Base-by-base conservation (phyloP, 2,113 vertebrate species). In the Tragelaphus imberbis region DNA sequence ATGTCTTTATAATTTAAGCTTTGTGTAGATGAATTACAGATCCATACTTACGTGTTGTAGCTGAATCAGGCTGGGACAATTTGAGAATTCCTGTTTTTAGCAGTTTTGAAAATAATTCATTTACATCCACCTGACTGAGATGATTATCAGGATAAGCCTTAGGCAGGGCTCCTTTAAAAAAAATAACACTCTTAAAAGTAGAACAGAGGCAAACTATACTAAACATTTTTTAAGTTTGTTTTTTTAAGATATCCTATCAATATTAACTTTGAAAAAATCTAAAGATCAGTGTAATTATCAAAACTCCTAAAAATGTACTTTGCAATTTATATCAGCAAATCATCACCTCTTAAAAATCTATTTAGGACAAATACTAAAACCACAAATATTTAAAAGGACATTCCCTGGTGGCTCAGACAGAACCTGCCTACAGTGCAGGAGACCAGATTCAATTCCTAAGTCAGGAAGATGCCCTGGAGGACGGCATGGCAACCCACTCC, bases 71-170 rank as follows among this genome's bases (percentile, higher is more conserved):
- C 97, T 99, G 99, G 21, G 99, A 98, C 71, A 99, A 98, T 97
- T 99, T 99, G 93, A 99, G 99, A 98, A 99, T 99, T 97, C 99
- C 99, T 44, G 98, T 99, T 96, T 99, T 99, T 97, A 99, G 98
- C 94, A 99, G 99, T 98, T 99, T 99, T 97, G 99, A 98, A 90
- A 99, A 99, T 55, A 99, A 98, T 95, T 99, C 99, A 96, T 99
- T 99, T 75, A 99, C 99, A 97, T 99, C 99, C 21, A 99, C 98
- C 98, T 99, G 99, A 25, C 99, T 99, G 19, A 99, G 99, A 98
- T 99, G 99, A 98, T 99, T 99, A 98, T 99, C 99, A 75, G 99
- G 98, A 58, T 99, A 99, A 36, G 99, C 98, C 98, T 99, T 99
- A 56, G 99, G 98, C 97, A 99, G 96, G 5, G 88, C 92, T 49